Conservation (phyloP, 2,888 invertebrate species). For the Lagria hirta region DNA sequence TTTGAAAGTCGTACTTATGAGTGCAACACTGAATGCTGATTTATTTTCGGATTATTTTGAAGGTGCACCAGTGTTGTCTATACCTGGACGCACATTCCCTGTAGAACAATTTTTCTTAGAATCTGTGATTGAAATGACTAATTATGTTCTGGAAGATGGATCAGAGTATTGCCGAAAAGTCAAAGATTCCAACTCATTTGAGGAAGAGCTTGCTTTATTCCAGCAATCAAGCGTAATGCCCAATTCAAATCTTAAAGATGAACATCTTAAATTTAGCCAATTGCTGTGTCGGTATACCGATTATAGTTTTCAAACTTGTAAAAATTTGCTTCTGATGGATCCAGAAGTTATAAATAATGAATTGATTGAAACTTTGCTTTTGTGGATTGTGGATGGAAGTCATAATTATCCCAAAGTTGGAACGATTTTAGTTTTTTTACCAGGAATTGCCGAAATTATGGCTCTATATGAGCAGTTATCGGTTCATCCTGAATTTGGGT, state of each 20-base stretch:
- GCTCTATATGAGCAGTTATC: slow-evolving; percentile 67
- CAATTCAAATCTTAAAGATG: slow-evolving; percentile 67
- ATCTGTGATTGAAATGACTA: slow-evolving; percentile 70
- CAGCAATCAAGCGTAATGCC: slow-evolving; percentile 62
- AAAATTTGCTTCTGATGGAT: slow-evolving; percentile 76
- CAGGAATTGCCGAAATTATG: slow-evolving; percentile 79
- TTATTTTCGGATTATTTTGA: slow-evolving; percentile 84
- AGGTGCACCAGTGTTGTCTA: slow-evolving; percentile 74
- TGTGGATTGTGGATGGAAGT: slow-evolving; percentile 69
- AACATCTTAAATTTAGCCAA: slow-evolving; percentile 69
- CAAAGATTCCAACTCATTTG: slow-evolving; percentile 58
- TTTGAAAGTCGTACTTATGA: slow-evolving; percentile 87
- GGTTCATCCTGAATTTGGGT: slow-evolving; percentile 66
- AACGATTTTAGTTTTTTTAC: slow-evolving; percentile 78
- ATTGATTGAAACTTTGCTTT: slow-evolving; percentile 69
- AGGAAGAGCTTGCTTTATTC: slow-evolving; percentile 66
- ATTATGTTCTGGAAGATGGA: slow-evolving; percentile 64
- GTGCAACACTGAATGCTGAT: slow-evolving; percentile 85
- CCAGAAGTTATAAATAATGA: slow-evolving; percentile 77
- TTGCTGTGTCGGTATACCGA: slow-evolving; percentile 67
- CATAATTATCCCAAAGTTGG: slow-evolving; percentile 70
- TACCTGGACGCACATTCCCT: slow-evolving; percentile 83
- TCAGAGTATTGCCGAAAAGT: slow-evolving; percentile 66
- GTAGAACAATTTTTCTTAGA: slow-evolving; percentile 81
- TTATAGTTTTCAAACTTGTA: slow-evolving; percentile 66